Evolutionary conservation across 2,888 invertebrate genomes (phyloP), one percentile per base, ranked within the genome.

Genomic region (Papilio demoleus): DNA sequence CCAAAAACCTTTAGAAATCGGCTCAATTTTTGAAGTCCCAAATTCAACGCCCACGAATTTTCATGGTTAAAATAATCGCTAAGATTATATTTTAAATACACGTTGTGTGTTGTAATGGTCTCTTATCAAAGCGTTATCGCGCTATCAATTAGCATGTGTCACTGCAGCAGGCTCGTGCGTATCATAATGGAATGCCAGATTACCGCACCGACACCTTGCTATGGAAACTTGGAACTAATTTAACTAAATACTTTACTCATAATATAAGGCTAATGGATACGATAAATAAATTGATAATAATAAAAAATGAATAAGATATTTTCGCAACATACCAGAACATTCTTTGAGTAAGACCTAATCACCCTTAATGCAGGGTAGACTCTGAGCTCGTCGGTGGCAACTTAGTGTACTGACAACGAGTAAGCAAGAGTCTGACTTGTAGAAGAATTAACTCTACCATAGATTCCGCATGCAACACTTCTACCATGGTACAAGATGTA

Each of bases 141-240:
- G 17, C 67, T 69, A 70, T 67, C 69, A 64, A 70, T 71, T 66
- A 72, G 66, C 64, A 73, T 73, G 73, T 74, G 74, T 75, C 70
- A 75, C 71, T 70, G 60, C 38, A 64, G 63, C 66, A 50, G 47
- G 50, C 58, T 24, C 53, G 12, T 19, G 24, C 69, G 71, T 79
- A 81, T 76, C 81, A 74, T 68, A 65, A 70, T 77, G 84, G 85
- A 83, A 88, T 87, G 79, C 74, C 76, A 84, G 85, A 87, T 86
- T 84, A 85, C 19, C 47, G 60, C 14, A 38, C 59, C 24, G 38
- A 45, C n/a, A 14, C 42, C 34, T 47, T 12, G 47, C 27, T 38
- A 45, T 24, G 2, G 24, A 65, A 38, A 9, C 19, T 22, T 27
- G 27, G 4, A 50, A 27, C 5, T 27, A 36, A 63, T 68, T 68